Percentiles rank a stretch among this genome's conserved stretches.
Evolutionary conservation across 2,888 invertebrate species (phyloP).

Genomic region (Stenichneumon culpator): DNA sequence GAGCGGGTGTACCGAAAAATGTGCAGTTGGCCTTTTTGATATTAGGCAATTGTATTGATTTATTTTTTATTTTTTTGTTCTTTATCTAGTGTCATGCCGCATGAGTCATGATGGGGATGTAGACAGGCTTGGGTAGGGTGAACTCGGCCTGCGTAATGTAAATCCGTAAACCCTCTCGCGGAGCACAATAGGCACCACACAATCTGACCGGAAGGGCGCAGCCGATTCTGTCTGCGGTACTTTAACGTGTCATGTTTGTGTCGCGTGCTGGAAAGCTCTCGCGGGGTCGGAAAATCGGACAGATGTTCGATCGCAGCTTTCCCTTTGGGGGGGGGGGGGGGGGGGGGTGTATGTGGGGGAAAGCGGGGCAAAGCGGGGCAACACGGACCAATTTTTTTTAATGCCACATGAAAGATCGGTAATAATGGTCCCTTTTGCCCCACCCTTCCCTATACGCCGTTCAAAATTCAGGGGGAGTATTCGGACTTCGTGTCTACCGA

Average conservation of each 20-base stretch:
- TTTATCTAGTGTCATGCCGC: slow-evolving; percentile 1
- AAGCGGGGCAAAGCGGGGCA: too few species aligned
- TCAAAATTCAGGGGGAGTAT: too few species aligned
- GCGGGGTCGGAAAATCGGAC: slow-evolving; percentile 48
- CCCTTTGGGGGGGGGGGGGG: not conserved
- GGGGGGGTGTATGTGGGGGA: not conserved
- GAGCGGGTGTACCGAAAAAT: too few species aligned
- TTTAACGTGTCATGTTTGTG: not conserved
- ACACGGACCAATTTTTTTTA: too few species aligned
- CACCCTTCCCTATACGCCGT: too few species aligned
- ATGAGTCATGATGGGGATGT: slow-evolving; percentile 1
- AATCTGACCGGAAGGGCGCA: slow-evolving; percentile 26
- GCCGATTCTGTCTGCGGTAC: not conserved
- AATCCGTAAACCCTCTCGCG: slow-evolving; percentile 43
- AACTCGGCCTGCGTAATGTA: slow-evolving; percentile 30
- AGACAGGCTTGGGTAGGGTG: not conserved
- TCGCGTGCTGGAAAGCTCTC: slow-evolving; percentile 52
- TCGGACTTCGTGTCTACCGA: too few species aligned
- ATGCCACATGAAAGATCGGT: too few species aligned
- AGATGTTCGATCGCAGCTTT: slow-evolving; percentile 52
- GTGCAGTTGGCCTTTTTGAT: too few species aligned
- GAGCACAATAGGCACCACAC: slow-evolving; percentile 53
- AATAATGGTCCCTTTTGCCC: too few species aligned
- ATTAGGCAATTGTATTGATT: not conserved
- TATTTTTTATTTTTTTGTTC: not conserved